A percentile compares a stretch with the other conserved stretches of the same genome.
Evolutionary conservation across 1,140 invertebrate genomes (phyloP).

Genomic region (Drosophila asahinai): DNA sequence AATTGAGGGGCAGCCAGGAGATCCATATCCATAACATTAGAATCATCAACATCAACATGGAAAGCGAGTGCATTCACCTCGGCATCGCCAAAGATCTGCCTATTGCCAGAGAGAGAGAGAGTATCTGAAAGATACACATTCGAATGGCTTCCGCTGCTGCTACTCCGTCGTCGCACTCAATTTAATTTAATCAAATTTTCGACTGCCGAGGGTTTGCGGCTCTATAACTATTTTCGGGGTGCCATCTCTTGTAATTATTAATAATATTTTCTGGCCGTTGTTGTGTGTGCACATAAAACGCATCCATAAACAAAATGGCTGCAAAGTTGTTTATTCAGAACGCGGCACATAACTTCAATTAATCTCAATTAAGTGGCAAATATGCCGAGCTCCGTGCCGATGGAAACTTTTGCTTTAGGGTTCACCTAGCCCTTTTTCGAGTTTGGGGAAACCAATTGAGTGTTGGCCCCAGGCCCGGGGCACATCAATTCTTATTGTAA

Average conservation of each 20-base stretch:
- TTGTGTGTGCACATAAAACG: constrained; percentile 73
- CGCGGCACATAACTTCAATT: constrained; percentile 72
- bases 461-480: constrained; percentile 54
- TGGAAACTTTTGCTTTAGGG: constrained; percentile 51
- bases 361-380: constrained; percentile 80
- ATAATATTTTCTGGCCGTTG: constrained; percentile 50
- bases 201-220: constrained; percentile 36
- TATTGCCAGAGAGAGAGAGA: neutral
- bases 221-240: constrained; percentile 67
- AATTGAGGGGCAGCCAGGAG: constrained; percentile 58
- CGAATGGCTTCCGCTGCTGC: constrained; percentile 42
- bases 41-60: constrained; percentile 27
- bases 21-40: constrained; percentile 33
- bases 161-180: constrained; percentile 73
- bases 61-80: constrained; percentile 75
- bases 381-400: constrained; percentile 34
- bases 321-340: constrained; percentile 75
- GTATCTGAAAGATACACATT: constrained; percentile 61
- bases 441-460: constrained; percentile 63
- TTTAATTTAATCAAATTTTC: constrained; percentile 79
- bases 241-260: constrained; percentile 73
- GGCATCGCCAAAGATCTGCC: constrained; percentile 27
- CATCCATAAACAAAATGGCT: constrained; percentile 74
- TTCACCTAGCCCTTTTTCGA: constrained; percentile 68
- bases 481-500: constrained; percentile 69